Base-by-base conservation (phyloP, 1,140 invertebrate species). In the Acromyrmex echinatior region DNA sequence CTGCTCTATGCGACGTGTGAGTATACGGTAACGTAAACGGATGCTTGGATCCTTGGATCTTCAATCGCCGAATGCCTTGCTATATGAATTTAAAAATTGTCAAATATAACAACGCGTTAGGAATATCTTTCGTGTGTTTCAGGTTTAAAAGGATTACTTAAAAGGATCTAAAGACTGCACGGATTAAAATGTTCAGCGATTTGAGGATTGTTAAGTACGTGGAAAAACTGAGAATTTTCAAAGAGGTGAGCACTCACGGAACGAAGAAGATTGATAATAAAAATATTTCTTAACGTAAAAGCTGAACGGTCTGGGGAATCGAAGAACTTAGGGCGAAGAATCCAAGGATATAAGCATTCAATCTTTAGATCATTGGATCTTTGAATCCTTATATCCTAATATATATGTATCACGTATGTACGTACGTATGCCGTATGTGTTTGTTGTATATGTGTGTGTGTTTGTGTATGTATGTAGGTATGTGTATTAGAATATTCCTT, bases 371-470 rank as follows among this genome's bases (percentile, higher is more conserved):
- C 49, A 49, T 74, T 73, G 35, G 70, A 74, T 84, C 56, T 9
- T 84, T 76, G 80, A 84, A 84, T 76, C 39, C 80, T 84, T 84
- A 84, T 84, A 84, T 76, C 49, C 80, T 84, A 84, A 84, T 74
- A 84, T 84, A 84, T 84, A 81, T 74, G 49, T 84, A 84, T 79
- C 39, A 82, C 63, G 39, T 82, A 45, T 82, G 49, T 73, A 73
- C 70, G 53, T 73, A 81, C 28, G 35, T 82, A 73, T 71, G 39
- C 16, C 14, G n/a, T 35, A 18, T 81, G 14, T 81, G 4, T 56
- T 1, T 25, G 9, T 31, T 28, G 25, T 25, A 25, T 25, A 1
- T 1, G 16, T 63, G 3, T 35, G 7, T 63, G 7, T 77, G 1
- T n/a, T 6, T 49, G 12, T 51, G 5, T 35, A 5, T 62, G 7